phyloP scores from a whole-genome alignment of 2,888 invertebrate genomes.

The Azorinus chamasolen region DNA sequence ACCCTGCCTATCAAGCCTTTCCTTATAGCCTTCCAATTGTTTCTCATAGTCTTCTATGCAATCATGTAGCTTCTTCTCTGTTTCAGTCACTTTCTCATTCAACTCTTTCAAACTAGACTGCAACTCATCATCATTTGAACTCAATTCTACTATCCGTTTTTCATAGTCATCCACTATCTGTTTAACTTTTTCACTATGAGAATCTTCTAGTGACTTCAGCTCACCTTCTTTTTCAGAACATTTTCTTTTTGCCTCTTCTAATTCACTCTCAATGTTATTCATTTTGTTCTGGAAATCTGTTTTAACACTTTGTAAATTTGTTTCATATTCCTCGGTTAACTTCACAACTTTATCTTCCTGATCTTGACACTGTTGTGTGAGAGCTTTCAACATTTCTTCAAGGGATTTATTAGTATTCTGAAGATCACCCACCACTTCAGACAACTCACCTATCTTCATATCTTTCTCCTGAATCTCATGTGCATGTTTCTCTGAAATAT shows the following conservation, averaged over 20 bases:
- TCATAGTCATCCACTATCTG: conserved; percentile 66
- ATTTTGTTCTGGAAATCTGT: conserved; percentile 63
- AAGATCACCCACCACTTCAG: conserved; percentile 58
- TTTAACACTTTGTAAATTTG: conserved; percentile 48
- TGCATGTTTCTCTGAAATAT: conserved; percentile 67
- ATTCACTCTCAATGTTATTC: conserved; percentile 44
- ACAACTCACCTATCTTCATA: conserved; percentile 42
- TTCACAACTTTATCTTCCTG: conserved; percentile 70
- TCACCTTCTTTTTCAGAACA: conserved; percentile 49
- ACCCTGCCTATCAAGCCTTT: conserved; percentile 70
- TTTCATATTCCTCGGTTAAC: conserved; percentile 60
- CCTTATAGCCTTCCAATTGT: conserved; percentile 74
- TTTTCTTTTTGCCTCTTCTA: conserved; percentile 56
- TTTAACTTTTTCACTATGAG: conserved; percentile 32
- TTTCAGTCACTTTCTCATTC: conserved; percentile 74
- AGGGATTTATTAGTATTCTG: conserved; percentile 66
- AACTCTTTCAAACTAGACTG: conserved; percentile 76
- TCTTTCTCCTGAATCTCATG: conserved; percentile 74
- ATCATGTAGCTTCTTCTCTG: conserved; percentile 79
- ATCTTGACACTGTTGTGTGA: conserved; percentile 68
- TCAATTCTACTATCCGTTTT: conserved; percentile 66
- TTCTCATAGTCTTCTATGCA: conserved; percentile 80
- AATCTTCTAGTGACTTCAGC: conserved; percentile 18
- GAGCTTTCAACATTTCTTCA: conserved; percentile 77
- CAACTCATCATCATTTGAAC: conserved; percentile 76